Percentiles rank a stretch among this genome's conserved stretches.
Conservation (phyloP, 2,113 vertebrate genomes). For the Urocynchramus pylzowi region DNA sequence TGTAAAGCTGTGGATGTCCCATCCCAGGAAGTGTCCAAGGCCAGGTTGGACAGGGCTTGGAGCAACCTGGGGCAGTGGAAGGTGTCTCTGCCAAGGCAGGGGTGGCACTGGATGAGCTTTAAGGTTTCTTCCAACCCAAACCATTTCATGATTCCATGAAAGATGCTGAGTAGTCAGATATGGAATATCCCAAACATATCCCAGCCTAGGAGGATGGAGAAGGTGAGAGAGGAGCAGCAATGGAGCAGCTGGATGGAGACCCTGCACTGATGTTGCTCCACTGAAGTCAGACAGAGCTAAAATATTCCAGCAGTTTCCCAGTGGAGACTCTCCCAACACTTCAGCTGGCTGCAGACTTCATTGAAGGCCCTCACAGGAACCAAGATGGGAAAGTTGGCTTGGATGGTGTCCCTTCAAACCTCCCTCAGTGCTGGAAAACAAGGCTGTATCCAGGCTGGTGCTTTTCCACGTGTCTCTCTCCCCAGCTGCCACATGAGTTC, state of each 20-base stretch:
- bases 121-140: neutral
- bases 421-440: neutral
- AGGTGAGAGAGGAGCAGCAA: neutral
- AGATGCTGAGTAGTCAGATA: fast-evolving
- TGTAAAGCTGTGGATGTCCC: neutral
- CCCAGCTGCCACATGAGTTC: fast-evolving
- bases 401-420: neutral
- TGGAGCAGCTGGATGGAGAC: neutral
- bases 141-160: neutral
- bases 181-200: neutral
- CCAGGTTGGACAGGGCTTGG: neutral
- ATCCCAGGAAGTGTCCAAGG: neutral
- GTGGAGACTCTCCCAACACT: neutral
- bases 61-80: neutral
- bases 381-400: neutral
- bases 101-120: neutral
- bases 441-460: neutral
- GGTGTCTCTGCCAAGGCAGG: neutral
- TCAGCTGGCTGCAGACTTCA: neutral
- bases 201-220: neutral
- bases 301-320: neutral
- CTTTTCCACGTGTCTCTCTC: neutral
- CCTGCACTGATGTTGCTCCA: neutral
- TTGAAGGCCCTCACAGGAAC: neutral
- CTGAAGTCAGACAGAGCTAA: neutral